phyloP scores from a whole-genome alignment of 2,888 invertebrate genomes.

The Rhimphoctona megacephalus region DNA sequence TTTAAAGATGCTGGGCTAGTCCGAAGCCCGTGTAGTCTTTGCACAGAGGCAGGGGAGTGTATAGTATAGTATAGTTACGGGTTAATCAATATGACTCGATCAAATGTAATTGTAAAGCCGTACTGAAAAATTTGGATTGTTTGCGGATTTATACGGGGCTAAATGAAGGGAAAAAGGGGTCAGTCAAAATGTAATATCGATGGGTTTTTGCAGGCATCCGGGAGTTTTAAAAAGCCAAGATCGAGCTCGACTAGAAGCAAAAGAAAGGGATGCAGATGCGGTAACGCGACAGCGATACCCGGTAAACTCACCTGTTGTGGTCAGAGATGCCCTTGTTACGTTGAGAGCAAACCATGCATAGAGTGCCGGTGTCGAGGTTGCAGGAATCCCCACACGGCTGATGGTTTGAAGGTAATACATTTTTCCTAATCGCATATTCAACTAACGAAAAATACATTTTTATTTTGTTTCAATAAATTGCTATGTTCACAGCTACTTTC shows the following conservation, averaged over 20 bases:
- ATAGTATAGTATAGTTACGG: too few species aligned
- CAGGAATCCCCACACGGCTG: slow-evolving; percentile 94
- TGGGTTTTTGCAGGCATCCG: slow-evolving; percentile 78
- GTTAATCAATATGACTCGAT: too few species aligned
- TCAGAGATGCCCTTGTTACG: slow-evolving; percentile 97
- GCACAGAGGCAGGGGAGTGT: too few species aligned
- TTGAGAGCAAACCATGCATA: slow-evolving; percentile 94
- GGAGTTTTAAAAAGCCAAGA: slow-evolving; percentile 86
- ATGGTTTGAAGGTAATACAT: slow-evolving; percentile 90
- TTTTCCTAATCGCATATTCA: not conserved
- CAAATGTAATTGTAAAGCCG: too few species aligned
- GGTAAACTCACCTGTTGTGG: slow-evolving; percentile 97
- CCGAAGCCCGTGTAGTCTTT: too few species aligned
- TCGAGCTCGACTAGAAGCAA: slow-evolving; percentile 84
- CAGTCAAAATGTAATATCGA: not conserved
- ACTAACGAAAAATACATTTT: not conserved
- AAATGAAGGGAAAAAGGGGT: not conserved
- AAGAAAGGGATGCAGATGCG: slow-evolving; percentile 94
- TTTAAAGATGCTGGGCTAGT: too few species aligned
- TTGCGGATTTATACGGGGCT: too few species aligned
- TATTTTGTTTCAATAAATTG: too few species aligned
- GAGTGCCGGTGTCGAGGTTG: slow-evolving; percentile 97
- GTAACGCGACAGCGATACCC: slow-evolving; percentile 94
- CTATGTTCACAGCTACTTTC: too few species aligned
- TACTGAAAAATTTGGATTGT: too few species aligned